These are phyloP conservation scores for Dendrocincla tyrannina DNA, from an alignment of 2,797 vertebrate genomes.

Conservation along the genomic window DNA sequence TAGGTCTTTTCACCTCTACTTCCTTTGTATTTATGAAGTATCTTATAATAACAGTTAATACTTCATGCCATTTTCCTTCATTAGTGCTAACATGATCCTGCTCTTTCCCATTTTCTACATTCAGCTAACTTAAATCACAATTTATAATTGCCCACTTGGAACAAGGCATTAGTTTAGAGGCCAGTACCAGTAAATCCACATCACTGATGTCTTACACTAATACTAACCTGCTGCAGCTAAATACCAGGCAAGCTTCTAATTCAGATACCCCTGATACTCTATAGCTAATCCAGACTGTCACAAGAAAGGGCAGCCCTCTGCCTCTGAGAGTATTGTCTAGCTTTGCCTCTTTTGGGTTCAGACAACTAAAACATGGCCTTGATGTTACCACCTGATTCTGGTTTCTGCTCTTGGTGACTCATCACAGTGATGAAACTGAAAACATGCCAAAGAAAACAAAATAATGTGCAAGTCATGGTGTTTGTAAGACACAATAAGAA, in stretches of 20 bases:
- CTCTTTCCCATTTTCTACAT: neutral
- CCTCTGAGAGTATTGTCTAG: neutral
- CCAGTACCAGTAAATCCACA: neutral
- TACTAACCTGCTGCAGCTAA: neutral
- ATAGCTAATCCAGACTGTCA: neutral
- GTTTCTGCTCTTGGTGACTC: neutral
- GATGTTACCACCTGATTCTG: fast-evolving
- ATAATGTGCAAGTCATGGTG: neutral
- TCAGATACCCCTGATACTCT: neutral
- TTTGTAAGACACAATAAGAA: too few species aligned
- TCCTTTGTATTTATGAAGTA: neutral
- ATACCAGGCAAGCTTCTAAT: neutral
- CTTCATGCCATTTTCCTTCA: neutral
- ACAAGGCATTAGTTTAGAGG: neutral
- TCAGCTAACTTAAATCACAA: neutral
- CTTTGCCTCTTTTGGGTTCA: neutral
- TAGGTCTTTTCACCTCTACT: neutral
- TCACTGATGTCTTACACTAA: neutral
- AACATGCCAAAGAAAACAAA: neutral
- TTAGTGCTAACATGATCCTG: neutral
- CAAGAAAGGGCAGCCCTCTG: neutral
- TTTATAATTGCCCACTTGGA: neutral
- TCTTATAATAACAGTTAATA: neutral
- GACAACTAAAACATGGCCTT: neutral
- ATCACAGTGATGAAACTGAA: neutral